Percentiles rank a stretch among this genome's conserved stretches.
phyloP scores from a whole-genome alignment of 2,797 vertebrate genomes.

The Neostethus bicornis region DNA sequence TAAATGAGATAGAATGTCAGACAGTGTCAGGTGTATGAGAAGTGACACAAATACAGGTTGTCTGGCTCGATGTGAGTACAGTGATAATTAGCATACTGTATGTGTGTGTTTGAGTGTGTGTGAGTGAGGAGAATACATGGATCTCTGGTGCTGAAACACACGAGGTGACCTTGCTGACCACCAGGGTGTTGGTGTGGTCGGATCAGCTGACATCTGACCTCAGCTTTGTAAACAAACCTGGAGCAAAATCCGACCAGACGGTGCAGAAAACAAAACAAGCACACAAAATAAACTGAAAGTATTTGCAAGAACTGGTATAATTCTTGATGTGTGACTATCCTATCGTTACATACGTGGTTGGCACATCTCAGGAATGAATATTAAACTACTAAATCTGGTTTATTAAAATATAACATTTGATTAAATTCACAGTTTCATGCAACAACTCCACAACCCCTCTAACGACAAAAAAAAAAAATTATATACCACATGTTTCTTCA shows the following conservation, averaged over 20 bases:
- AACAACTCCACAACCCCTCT: conserved; percentile 3
- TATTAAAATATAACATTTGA: conserved; percentile 12
- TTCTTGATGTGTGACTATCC: conserved; percentile 14
- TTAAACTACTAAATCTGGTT: conserved; percentile 5
- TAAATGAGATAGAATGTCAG: conserved; percentile 22
- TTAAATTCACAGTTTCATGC: conserved; percentile 6
- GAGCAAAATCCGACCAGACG: conserved; percentile 40
- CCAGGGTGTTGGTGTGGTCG: conserved; percentile 54
- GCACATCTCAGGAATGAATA: conserved; percentile 9
- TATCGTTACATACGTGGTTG: neutral
- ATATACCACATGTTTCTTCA: conserved; percentile 45
- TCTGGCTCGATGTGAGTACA: conserved; percentile 10
- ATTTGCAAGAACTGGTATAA: conserved; percentile 34
- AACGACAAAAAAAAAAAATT: conserved; percentile 19
- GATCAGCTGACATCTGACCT: conserved; percentile 74
- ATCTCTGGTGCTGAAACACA: conserved; percentile 28
- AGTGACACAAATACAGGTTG: conserved; percentile 13
- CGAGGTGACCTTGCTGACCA: conserved; percentile 69
- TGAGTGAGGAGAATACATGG: conserved; percentile 17
- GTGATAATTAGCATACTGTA: no score
- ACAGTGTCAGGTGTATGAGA: conserved; percentile 21
- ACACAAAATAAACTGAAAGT: conserved; percentile 8
- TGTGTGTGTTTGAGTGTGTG: conserved; percentile 24
- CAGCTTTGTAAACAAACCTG: conserved; percentile 71
- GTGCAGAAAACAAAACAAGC: conserved; percentile 17